phyloP scores from a whole-genome alignment of 2,113 vertebrate genomes.

The Petaurus breviceps region DNA sequence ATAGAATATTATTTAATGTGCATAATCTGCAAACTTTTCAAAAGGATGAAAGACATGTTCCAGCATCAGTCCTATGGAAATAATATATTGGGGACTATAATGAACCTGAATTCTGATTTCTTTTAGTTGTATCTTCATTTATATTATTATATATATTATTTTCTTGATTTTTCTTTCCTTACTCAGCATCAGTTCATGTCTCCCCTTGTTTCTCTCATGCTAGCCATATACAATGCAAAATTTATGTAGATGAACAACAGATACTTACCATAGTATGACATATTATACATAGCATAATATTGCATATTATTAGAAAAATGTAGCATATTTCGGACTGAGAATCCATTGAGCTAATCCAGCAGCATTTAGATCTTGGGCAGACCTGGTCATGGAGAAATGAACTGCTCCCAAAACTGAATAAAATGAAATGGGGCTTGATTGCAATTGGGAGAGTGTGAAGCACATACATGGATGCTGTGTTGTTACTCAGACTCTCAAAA shows the following conservation, averaged over 20 bases:
- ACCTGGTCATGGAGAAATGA: too few species aligned
- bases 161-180: not conserved
- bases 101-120: not conserved
- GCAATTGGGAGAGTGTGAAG: too few species aligned
- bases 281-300: not conserved
- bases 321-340: not conserved
- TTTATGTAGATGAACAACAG: not conserved
- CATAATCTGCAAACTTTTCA: not conserved
- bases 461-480: not conserved
- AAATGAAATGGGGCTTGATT: too few species aligned
- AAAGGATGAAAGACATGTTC: not conserved
- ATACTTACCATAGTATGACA: not conserved
- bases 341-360: not conserved
- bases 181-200: not conserved
- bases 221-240: not conserved
- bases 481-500: not conserved
- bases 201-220: not conserved
- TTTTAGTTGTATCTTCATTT: too few species aligned
- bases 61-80: not conserved
- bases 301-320: not conserved
- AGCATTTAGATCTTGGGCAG: too few species aligned
- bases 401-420: too few species aligned
- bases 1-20: not conserved
- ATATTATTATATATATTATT: not conserved
- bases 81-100: not conserved